Percentiles rank a stretch among this genome's conserved stretches.
Conservation (phyloP, 92 coral and sea anemone genomes). For the Epizoanthus rinbou region DNA sequence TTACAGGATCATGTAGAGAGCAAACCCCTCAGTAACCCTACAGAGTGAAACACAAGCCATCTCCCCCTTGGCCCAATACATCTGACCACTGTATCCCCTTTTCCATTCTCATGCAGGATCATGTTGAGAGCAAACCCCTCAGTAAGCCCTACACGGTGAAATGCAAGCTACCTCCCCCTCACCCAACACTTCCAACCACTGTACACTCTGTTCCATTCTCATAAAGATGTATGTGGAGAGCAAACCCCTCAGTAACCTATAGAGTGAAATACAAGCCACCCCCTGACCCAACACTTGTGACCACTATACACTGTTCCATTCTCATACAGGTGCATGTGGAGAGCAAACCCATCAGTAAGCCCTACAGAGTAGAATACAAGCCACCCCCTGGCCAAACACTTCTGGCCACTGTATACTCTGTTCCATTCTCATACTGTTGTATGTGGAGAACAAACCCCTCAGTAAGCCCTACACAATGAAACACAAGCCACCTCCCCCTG, state of each 20-base stretch:
- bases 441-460: conserved; percentile 72
- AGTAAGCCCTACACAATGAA: conserved; percentile 83
- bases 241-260: conserved; percentile 70
- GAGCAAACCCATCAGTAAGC: conserved; percentile 75
- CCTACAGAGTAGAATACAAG: conserved; percentile 78
- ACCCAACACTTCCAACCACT: background rate
- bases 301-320: conserved; percentile 52
- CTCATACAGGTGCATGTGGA: conserved; percentile 58
- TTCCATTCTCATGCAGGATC: conserved; percentile 49
- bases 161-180: conserved; percentile 58
- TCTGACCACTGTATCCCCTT: background rate
- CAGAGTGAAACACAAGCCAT: conserved; percentile 77
- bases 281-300: background rate
- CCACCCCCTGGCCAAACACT: conserved; percentile 39
- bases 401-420: background rate
- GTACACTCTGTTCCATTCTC: background rate
- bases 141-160: conserved; percentile 79
- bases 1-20: conserved; percentile 63
- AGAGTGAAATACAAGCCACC: conserved; percentile 77
- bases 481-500: conserved; percentile 53
- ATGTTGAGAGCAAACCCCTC: conserved; percentile 72
- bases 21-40: conserved; percentile 79
- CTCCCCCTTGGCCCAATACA: conserved; percentile 15
- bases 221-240: conserved; percentile 73
- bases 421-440: conserved; percentile 50